These are phyloP conservation scores for Timema cristinae DNA, from an alignment of 2,888 invertebrate genomes.

Conservation along the genomic window DNA sequence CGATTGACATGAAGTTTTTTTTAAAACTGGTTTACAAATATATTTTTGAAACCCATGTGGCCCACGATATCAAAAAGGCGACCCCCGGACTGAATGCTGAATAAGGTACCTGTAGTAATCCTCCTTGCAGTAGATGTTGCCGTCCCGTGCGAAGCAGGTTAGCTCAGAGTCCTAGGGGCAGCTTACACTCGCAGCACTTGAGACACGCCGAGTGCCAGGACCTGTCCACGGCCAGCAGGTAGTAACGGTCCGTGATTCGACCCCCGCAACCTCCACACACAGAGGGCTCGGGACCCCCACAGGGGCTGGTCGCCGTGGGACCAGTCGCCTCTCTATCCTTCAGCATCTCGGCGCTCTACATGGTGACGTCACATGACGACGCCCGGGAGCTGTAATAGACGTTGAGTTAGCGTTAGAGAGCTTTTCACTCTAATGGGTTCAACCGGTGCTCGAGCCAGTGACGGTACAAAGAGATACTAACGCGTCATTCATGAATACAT, in stretches of 20 bases:
- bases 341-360: conserved; percentile 24
- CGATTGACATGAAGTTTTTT: no score
- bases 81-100: no score
- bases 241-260: conserved; percentile 60
- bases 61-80: no score
- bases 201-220: conserved; percentile 88
- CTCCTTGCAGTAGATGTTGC: conserved; percentile 89
- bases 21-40: no score
- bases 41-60: no score
- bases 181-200: conserved; percentile 77
- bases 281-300: conserved; percentile 45
- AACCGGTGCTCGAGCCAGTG: no score
- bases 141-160: conserved; percentile 85
- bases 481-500: no score
- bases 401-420: no score
- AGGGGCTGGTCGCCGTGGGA: conserved; percentile 33
- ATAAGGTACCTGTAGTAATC: conserved; percentile 79
- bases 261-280: conserved; percentile 58
- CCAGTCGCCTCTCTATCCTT: conserved; percentile 39
- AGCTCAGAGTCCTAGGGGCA: conserved; percentile 80
- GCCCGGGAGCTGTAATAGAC: no score
- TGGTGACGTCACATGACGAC: no score
- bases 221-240: conserved; percentile 79
- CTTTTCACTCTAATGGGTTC: no score
- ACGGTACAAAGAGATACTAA: no score